A percentile compares a stretch with the other conserved stretches of the same genome.
These are phyloP conservation scores for Orchesella cincta DNA, from an alignment of 1,140 invertebrate species.

Conservation along the genomic window DNA sequence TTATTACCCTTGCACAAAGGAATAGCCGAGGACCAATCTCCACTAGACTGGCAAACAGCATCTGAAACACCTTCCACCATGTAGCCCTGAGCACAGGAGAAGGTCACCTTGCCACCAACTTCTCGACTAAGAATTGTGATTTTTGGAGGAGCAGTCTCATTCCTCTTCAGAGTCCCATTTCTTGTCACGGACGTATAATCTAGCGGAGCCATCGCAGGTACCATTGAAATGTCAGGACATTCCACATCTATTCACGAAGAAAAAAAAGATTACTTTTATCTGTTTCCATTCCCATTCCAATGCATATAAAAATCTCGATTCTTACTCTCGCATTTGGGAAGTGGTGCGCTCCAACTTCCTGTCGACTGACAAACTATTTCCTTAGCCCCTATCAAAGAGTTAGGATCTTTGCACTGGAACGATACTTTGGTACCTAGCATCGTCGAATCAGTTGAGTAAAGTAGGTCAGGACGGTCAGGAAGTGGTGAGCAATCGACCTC, in stretches of 20 bases:
- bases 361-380: constrained; percentile 74
- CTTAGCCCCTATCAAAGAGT: constrained; percentile 72
- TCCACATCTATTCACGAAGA: constrained; percentile 44
- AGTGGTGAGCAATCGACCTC: constrained; percentile 74
- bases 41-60: constrained; percentile 73
- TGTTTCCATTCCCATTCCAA: constrained; percentile 21
- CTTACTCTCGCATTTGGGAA: constrained; percentile 79
- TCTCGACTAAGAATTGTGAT: constrained; percentile 68
- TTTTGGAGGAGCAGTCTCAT: constrained; percentile 48
- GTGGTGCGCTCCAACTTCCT: constrained; percentile 77
- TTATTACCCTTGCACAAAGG: constrained; percentile 12
- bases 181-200: constrained; percentile 32
- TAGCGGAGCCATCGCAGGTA: constrained; percentile 47
- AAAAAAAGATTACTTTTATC: constrained; percentile 26
- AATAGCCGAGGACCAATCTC: constrained; percentile 69
- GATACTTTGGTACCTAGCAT: constrained; percentile 72
- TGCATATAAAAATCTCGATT: constrained; percentile 51
- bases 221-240: constrained; percentile 49
- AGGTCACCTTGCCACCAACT: constrained; percentile 74
- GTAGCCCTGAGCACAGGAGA: constrained; percentile 76
- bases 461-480: constrained; percentile 68
- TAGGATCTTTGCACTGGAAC: constrained; percentile 80
- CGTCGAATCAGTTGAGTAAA: constrained; percentile 68
- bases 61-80: constrained; percentile 72
- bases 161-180: constrained; percentile 44